Conservation (phyloP, 2,888 invertebrate genomes). For the Adineta ricciae region DNA sequence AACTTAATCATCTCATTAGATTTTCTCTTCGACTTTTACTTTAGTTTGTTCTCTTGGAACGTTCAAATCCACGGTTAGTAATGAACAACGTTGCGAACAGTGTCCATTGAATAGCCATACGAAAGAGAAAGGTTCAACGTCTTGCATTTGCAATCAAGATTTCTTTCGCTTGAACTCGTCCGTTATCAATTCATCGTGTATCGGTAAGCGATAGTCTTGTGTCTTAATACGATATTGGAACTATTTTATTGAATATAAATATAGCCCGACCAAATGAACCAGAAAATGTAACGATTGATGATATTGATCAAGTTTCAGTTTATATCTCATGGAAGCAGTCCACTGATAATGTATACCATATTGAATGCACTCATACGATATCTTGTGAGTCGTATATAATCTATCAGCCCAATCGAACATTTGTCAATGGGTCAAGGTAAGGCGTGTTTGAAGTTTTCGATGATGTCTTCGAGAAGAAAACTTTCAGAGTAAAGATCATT, state of each 20-base stretch:
- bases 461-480: too few species aligned
- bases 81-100: not conserved
- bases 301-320: slow-evolving; percentile 29
- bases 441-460: too few species aligned
- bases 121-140: not conserved
- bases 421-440: not conserved
- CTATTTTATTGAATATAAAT: not conserved
- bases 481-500: not conserved
- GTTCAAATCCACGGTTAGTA: slow-evolving; percentile 20
- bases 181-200: not conserved
- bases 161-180: slow-evolving; percentile 24
- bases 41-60: slow-evolving; percentile 28
- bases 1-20: not conserved
- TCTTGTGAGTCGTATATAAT: not conserved
- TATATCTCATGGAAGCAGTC: slow-evolving; percentile 26
- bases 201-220: not conserved
- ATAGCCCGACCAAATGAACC: slow-evolving; percentile 29
- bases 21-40: too few species aligned
- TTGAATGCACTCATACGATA: not conserved
- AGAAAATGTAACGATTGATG: slow-evolving; percentile 30
- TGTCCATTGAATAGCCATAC: slow-evolving; percentile 30
- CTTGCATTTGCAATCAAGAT: slow-evolving; percentile 27
- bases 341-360: not conserved
- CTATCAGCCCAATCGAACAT: not conserved
- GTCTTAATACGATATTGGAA: not conserved